Evolutionary conservation across 2,113 vertebrate species (phyloP).

Genomic region (Chiloscyllium plagiosum): DNA sequence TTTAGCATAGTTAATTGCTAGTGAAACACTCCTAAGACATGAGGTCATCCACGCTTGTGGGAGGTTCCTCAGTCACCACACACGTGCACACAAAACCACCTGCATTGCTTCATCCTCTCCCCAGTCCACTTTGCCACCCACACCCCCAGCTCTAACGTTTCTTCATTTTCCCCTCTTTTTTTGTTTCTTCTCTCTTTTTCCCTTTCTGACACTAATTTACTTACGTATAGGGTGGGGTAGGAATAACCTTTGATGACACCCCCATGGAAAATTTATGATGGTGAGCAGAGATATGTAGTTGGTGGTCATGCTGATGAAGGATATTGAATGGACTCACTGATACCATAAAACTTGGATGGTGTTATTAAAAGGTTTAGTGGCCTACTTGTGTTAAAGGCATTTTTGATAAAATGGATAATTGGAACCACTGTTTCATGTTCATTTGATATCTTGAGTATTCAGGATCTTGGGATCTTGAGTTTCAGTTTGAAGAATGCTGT

Average conservation of each 20-base stretch:
- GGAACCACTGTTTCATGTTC: neutral
- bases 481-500: neutral
- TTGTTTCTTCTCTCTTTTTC: neutral
- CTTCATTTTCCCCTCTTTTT: neutral
- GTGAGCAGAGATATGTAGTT: neutral
- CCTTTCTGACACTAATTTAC: no score
- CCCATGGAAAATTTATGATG: neutral
- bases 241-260: neutral
- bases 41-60: no score
- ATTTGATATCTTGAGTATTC: neutral
- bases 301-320: neutral
- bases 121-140: no score
- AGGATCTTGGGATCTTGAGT: neutral
- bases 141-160: neutral
- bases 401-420: neutral
- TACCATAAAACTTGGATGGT: neutral
- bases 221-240: no score
- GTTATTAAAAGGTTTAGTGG: neutral
- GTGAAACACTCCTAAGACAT: neutral
- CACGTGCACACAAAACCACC: no score
- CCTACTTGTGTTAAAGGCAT: neutral
- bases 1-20: neutral
- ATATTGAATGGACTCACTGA: neutral
- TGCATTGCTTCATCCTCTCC: no score
- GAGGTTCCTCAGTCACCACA: no score